Evolutionary conservation across 23 tunicate species (phyloP).

Genomic region (Aplidium turbinatum): DNA sequence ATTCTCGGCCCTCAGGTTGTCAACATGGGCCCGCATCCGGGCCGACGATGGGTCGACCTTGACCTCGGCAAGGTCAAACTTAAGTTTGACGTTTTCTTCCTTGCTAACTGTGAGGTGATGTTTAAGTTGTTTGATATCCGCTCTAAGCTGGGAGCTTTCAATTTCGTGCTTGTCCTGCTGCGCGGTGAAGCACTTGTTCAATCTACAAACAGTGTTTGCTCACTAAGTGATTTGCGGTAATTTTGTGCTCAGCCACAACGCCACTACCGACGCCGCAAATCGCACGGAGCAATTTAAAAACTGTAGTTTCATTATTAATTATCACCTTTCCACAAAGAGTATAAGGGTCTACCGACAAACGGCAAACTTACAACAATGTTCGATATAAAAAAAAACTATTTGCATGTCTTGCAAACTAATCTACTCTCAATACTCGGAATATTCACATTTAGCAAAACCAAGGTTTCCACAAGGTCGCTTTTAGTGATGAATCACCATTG

Average conservation of each 20-base stretch:
- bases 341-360: no score
- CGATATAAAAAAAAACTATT: background rate
- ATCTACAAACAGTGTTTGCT: slow-evolving; percentile 21
- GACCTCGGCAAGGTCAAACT: slow-evolving; percentile 14
- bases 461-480: no score
- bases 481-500: no score
- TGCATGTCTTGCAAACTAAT: background rate
- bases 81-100: slow-evolving; percentile 38
- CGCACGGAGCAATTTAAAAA: no score
- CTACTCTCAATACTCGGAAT: no score
- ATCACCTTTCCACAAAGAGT: no score
- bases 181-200: slow-evolving; percentile 42
- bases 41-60: slow-evolving; percentile 42
- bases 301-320: no score
- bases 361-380: no score
- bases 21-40: slow-evolving; percentile 47
- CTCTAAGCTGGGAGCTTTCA: slow-evolving; percentile 27
- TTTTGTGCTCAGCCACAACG: background rate
- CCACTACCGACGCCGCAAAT: background rate
- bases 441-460: no score
- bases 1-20: slow-evolving; percentile 64
- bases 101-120: background rate
- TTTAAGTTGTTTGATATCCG: slow-evolving; percentile 10
- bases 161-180: slow-evolving; percentile 58
- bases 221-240: background rate